Evolutionary conservation across 1,140 invertebrate genomes (phyloP).

Genomic region (Panagrolaimus sp.): DNA sequence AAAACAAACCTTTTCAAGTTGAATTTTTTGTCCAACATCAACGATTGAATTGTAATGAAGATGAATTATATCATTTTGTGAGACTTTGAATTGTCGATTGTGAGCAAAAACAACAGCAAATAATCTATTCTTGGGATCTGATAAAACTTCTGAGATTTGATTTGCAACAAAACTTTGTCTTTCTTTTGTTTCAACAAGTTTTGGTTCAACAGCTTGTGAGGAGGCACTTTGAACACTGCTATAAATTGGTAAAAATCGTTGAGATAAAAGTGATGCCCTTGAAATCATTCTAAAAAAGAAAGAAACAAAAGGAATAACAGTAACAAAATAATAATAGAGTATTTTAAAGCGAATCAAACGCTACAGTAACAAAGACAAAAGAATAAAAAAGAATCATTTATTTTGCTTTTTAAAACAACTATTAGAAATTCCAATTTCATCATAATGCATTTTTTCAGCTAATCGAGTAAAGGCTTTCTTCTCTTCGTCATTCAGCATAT

Average conservation of each 20-base stretch:
- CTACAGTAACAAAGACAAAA: neutral
- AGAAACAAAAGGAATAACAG: neutral
- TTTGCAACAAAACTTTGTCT: neutral
- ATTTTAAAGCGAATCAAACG: neutral
- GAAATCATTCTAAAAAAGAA: neutral
- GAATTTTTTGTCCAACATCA: slow-evolving; percentile 54
- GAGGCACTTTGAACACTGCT: neutral
- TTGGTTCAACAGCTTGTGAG: neutral
- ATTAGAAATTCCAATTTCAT: slow-evolving; percentile 13
- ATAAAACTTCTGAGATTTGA: neutral
- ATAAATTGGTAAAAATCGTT: neutral
- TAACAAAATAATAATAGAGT: neutral
- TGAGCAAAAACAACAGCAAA: slow-evolving; percentile 54
- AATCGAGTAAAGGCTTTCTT: slow-evolving; percentile 34
- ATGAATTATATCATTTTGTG: slow-evolving; percentile 50
- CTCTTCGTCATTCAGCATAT: slow-evolving; percentile 35
- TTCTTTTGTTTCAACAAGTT: slow-evolving; percentile 1
- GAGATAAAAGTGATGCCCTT: too few species aligned
- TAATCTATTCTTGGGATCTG: slow-evolving; percentile 21
- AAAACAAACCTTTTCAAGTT: slow-evolving; percentile 53
- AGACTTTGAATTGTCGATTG: slow-evolving; percentile 54
- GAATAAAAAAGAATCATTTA: slow-evolving; percentile 19
- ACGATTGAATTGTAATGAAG: slow-evolving; percentile 50
- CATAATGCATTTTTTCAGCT: slow-evolving; percentile 36
- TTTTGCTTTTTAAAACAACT: neutral